These are phyloP conservation scores for Rhinolophus ferrumequinum DNA, from an alignment of 2,113 vertebrate species.

Conservation along the genomic window DNA sequence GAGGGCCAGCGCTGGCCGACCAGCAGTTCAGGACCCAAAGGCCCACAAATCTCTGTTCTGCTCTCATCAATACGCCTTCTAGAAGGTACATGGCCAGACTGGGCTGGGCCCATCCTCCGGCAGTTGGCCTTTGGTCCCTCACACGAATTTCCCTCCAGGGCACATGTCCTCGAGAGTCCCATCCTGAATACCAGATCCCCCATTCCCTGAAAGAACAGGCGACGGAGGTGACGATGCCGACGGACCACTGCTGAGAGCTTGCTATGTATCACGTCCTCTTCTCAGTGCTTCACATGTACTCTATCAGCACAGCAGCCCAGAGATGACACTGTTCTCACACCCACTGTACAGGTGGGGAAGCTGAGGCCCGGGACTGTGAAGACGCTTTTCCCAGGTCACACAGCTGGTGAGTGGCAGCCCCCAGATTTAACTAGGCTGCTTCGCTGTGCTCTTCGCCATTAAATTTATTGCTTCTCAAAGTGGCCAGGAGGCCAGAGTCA, in stretches of 20 bases:
- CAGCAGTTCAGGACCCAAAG: background rate
- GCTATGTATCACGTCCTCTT: accelerated
- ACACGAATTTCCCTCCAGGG: background rate
- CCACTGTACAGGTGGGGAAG: background rate
- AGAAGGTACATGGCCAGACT: accelerated
- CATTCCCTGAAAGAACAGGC: accelerated
- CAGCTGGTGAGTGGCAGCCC: background rate
- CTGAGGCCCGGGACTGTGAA: background rate
- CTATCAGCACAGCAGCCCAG: accelerated
- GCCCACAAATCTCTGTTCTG: background rate
- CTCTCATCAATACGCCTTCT: too few relatives aligned
- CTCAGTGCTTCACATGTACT: accelerated
- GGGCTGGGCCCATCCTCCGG: background rate
- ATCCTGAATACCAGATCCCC: background rate
- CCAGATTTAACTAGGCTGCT: background rate
- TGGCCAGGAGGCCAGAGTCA: background rate
- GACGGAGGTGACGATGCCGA: accelerated
- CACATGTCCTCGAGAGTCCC: background rate
- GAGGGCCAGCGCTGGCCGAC: background rate
- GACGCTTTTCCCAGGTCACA: background rate
- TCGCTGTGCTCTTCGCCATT: background rate
- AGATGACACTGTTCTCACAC: accelerated
- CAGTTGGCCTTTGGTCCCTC: background rate
- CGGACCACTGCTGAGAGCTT: too few relatives aligned
- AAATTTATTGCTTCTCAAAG: accelerated